Evolutionary conservation across 2,888 invertebrate genomes (phyloP).

Genomic region (Sisyra nigra): DNA sequence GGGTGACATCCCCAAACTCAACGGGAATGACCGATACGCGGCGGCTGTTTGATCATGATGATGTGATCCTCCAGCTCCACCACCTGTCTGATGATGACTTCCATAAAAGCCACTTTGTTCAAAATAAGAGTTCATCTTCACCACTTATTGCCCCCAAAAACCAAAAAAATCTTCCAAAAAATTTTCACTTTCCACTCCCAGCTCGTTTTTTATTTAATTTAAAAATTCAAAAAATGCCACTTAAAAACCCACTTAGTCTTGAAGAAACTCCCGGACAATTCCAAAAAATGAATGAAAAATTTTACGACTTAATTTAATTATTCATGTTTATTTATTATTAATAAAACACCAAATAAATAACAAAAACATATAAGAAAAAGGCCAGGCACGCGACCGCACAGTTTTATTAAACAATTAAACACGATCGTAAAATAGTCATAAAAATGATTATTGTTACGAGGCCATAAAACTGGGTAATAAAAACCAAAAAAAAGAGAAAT

Average conservation of each 20-base stretch:
- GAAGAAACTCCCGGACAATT: no score
- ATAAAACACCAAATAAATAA: no score
- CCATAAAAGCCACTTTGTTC: slow-evolving; percentile 94
- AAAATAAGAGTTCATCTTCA: slow-evolving; percentile 86
- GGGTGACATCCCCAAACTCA: slow-evolving; percentile 69
- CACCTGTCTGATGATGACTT: slow-evolving; percentile 65
- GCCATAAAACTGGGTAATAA: slow-evolving; percentile 12
- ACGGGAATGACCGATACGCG: slow-evolving; percentile 68
- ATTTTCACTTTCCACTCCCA: not conserved
- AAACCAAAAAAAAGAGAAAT: slow-evolving; percentile 6
- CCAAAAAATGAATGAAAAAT: no score
- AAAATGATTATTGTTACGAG: slow-evolving; percentile 25
- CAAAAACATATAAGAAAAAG: no score
- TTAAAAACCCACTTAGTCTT: not conserved
- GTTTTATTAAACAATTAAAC: slow-evolving; percentile 4
- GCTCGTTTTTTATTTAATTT: not conserved
- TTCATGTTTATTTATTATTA: no score
- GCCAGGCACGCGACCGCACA: slow-evolving; percentile 2
- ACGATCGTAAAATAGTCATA: slow-evolving; percentile 5
- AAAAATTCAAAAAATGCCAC: not conserved
- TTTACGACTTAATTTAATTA: no score
- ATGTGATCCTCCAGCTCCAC: slow-evolving; percentile 39
- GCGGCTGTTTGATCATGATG: slow-evolving; percentile 55
- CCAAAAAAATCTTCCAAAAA: not conserved
- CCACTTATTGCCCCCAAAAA: slow-evolving; percentile 8